Evolutionary conservation across 2,113 vertebrate genomes (phyloP).

Genomic region (Amphiprion ocellaris): DNA sequence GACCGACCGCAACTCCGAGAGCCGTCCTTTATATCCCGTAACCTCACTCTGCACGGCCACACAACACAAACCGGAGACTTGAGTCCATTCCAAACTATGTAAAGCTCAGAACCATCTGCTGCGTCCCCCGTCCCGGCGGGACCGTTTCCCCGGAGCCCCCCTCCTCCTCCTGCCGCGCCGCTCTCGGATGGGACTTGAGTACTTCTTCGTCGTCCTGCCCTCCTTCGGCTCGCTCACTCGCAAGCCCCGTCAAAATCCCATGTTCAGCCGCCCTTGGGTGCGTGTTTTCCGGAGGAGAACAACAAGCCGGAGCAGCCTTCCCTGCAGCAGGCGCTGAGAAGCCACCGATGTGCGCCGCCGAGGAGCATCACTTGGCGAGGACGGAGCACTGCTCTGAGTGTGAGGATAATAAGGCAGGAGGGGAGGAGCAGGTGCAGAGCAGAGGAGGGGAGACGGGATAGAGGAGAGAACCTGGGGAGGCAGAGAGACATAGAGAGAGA

Average conservation of each 20-base stretch:
- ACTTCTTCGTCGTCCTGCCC: constrained; percentile 38
- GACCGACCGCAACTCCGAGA: constrained; percentile 34
- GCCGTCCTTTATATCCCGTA: neutral
- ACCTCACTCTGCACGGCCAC: neutral
- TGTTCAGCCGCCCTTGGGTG: constrained; percentile 7
- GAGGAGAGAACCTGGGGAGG: constrained; percentile 29
- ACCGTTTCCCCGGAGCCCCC: constrained; percentile 47
- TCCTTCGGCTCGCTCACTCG: constrained; percentile 31
- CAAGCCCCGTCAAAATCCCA: constrained; percentile 44
- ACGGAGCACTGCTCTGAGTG: constrained; percentile 53
- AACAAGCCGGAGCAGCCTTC: constrained; percentile 16
- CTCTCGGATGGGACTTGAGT: constrained; percentile 59
- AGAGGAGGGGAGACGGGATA: constrained; percentile 50
- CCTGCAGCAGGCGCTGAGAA: constrained; percentile 24
- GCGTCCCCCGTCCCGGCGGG: constrained; percentile 63
- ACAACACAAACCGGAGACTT: neutral
- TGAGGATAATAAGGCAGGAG: constrained; percentile 68
- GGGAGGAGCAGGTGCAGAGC: constrained; percentile 72
- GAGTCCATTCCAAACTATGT: constrained; percentile 46
- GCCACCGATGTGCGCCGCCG: constrained; percentile 34
- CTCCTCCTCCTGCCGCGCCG: constrained; percentile 26
- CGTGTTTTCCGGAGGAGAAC: constrained; percentile 18
- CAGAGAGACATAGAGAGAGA: constrained; percentile 1
- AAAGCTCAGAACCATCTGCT: constrained; percentile 22
- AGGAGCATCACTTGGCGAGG: constrained; percentile 69